These are phyloP conservation scores for Melanogrammus aeglefinus DNA, from an alignment of 2,797 vertebrate species.

Conservation along the genomic window DNA sequence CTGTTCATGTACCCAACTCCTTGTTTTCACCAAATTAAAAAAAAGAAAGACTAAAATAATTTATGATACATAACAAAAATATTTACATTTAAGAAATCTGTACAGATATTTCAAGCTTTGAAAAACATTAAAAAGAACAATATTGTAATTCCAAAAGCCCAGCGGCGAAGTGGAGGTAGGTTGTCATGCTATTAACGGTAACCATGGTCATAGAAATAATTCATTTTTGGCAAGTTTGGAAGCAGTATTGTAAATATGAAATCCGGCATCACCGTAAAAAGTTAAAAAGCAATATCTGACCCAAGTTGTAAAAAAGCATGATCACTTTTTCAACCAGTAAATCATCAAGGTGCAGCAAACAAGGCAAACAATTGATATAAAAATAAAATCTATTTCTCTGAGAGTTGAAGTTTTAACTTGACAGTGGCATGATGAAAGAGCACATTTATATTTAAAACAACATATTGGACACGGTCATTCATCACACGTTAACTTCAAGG, in stretches of 20 bases:
- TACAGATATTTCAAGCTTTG: constrained; percentile 51
- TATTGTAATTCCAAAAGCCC: constrained; percentile 28
- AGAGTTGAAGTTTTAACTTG: constrained; percentile 26
- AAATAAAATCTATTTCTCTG: neutral
- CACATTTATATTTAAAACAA: constrained; percentile 19
- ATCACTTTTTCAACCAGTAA: neutral
- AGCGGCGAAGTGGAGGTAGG: constrained; percentile 73
- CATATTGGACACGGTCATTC: constrained; percentile 20
- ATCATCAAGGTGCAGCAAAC: neutral
- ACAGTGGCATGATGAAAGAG: constrained; percentile 26
- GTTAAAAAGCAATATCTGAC: neutral
- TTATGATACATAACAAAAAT: constrained; percentile 70
- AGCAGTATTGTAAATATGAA: neutral
- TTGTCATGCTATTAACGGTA: constrained; percentile 46
- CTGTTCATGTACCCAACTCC: constrained; percentile 50
- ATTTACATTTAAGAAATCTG: constrained; percentile 58
- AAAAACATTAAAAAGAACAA: constrained; percentile 27
- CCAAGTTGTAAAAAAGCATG: neutral
- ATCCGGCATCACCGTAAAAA: neutral
- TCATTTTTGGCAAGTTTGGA: constrained; percentile 3
- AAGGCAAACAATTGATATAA: neutral
- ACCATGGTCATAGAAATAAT: constrained; percentile 30
- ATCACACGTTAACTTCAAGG: constrained; percentile 48
- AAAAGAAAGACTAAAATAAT: constrained; percentile 70
- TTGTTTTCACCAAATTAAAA: constrained; percentile 44